A percentile compares a stretch with the other conserved stretches of the same genome.
Evolutionary conservation across 92 coral and sea anemone genomes (phyloP).

Genomic region (Epizoanthus illoricatus): DNA sequence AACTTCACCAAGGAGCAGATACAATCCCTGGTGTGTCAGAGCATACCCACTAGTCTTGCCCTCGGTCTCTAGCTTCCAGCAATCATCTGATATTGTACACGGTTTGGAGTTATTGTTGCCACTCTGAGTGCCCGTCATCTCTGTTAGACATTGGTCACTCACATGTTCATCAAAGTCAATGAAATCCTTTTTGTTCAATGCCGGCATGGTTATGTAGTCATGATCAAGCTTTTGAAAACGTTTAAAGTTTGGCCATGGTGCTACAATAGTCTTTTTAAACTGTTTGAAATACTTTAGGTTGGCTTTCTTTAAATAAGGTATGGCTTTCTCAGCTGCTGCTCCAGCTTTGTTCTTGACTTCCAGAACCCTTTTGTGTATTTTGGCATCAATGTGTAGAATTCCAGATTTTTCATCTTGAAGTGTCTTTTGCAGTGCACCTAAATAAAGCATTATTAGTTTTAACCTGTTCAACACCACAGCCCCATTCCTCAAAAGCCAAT

Average conservation of each 20-base stretch:
- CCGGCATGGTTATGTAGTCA: constrained; percentile 31
- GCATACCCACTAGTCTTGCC: constrained; percentile 75
- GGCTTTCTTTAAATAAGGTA: constrained; percentile 54
- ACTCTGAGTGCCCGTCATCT: constrained; percentile 64
- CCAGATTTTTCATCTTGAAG: constrained; percentile 58
- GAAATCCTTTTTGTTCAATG: constrained; percentile 51
- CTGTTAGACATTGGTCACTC: constrained; percentile 75
- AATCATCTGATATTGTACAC: constrained; percentile 63
- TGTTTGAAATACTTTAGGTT: constrained; percentile 60
- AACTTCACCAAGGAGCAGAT: constrained; percentile 70
- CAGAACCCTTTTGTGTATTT: constrained; percentile 34
- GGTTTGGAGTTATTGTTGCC: constrained; percentile 41
- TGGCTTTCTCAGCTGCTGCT: constrained; percentile 54
- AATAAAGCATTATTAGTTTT: neutral
- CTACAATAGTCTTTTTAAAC: constrained; percentile 61
- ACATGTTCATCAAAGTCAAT: constrained; percentile 70
- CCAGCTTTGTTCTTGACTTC: constrained; percentile 57
- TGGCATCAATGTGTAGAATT: constrained; percentile 44
- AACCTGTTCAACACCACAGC: too few relatives aligned
- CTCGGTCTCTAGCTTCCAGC: constrained; percentile 69
- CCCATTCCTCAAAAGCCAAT: too few relatives aligned
- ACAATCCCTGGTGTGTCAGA: constrained; percentile 82
- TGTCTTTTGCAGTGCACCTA: constrained; percentile 69
- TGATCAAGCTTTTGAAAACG: constrained; percentile 58
- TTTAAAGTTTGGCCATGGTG: constrained; percentile 81